Evolutionary conservation across 2,888 invertebrate genomes (phyloP), one percentile per base, ranked within the genome.

Genomic region (Pachliopta kotzebuea): DNA sequence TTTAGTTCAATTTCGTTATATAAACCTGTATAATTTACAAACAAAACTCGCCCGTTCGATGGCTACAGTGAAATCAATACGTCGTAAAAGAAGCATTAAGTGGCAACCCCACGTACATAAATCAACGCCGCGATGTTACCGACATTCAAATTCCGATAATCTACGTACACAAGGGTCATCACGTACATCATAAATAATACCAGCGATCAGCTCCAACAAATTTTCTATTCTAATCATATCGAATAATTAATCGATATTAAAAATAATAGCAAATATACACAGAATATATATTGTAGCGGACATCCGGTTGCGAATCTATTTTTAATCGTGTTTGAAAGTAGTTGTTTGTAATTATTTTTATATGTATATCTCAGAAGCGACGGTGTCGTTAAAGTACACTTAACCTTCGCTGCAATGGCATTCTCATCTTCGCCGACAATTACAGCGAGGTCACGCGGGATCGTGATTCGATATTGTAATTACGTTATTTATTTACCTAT

Each of bases 401-500:
- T 72, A 86, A 81, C 80, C 84, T 82, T 80, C 84, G 77, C 74
- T 80, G 81, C 79, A 77, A 75, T 75, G 75, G 72, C 77, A 79
- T 81, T 85, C 83, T 84, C 87, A 84, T 89, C 87, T 85, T 79
- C 82, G 74, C 71, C 72, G 76, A 75, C 85, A 81, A 86, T 86
- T 84, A 85, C 79, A 75, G 77, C 71, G 79, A 83, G 84, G 84
- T 79, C 81, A 76, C 72, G 64, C 78, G 74, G 79, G 79, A 82
- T 89, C 90, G 89, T 90, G 89, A 88, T 87, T 84, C 85, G 78
- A 87, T 86, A 85, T 86, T 84, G 86, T 88, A 88, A 90, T 89
- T 89, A 86, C 83, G 81, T 85, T 85, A 86, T 86, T 88, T 87
- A 88, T 87, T 85, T 84, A 83, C 81, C 78, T 81, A 84, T 84